These are phyloP conservation scores for Neodiprion virginianus DNA, from an alignment of 1,140 invertebrate genomes.

Conservation along the genomic window DNA sequence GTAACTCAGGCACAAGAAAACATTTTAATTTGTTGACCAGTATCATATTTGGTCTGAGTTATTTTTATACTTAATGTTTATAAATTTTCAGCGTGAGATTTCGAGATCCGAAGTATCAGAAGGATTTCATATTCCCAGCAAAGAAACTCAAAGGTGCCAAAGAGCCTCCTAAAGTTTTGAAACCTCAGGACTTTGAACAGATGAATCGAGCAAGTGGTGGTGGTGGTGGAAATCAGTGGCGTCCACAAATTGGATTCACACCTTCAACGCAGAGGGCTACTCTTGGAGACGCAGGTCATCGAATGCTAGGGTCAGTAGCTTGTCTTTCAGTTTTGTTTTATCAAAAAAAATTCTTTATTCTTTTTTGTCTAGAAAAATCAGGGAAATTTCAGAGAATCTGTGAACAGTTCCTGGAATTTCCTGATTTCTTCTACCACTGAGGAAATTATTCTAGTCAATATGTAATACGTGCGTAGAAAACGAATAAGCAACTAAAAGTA, in stretches of 20 bases:
- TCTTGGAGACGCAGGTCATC: slow-evolving; percentile 71
- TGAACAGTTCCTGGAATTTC: no score
- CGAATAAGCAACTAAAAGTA: no score
- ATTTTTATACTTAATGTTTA: slow-evolving; percentile 34
- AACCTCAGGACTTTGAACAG: slow-evolving; percentile 77
- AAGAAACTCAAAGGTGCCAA: slow-evolving; percentile 71
- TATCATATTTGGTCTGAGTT: no score
- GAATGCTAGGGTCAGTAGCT: slow-evolving; percentile 66
- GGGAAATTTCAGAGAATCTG: background rate
- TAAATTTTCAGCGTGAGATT: slow-evolving; percentile 74
- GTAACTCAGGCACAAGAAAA: no score
- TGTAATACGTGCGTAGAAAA: no score
- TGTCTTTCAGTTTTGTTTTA: background rate
- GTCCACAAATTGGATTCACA: slow-evolving; percentile 77
- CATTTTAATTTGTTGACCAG: no score
- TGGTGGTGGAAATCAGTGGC: slow-evolving; percentile 67
- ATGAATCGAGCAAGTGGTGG: slow-evolving; percentile 67
- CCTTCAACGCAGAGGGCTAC: slow-evolving; percentile 67
- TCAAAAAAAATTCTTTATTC: background rate
- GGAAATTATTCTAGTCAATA: no score
- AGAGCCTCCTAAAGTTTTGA: slow-evolving; percentile 78
- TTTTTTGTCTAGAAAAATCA: background rate
- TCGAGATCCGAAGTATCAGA: slow-evolving; percentile 81
- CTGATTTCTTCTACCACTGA: background rate
- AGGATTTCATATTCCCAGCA: slow-evolving; percentile 81